Percentiles rank a stretch among this genome's conserved stretches.
Evolutionary conservation across 1,140 invertebrate genomes (phyloP).

Genomic region (Paracyclopina nana): DNA sequence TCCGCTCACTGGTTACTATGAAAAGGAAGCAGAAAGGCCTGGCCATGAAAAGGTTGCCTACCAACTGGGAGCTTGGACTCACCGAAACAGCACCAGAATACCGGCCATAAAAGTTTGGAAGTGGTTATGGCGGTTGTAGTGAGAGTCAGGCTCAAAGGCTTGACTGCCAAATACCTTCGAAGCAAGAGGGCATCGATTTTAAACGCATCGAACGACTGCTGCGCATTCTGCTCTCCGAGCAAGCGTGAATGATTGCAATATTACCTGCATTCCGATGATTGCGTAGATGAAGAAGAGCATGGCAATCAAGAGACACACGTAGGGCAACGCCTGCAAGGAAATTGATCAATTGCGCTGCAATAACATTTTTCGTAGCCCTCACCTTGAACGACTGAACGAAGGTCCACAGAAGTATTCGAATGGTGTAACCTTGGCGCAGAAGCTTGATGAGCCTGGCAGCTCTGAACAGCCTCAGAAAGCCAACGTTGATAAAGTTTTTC

Average conservation of each 20-base stretch:
- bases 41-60: too few species aligned
- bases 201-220: not conserved
- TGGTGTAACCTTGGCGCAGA: conserved; percentile 96
- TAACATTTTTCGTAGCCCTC: conserved; percentile 18
- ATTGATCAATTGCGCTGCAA: not conserved
- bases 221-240: not conserved
- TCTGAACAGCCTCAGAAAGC: conserved; percentile 93
- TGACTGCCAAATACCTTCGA: conserved; percentile 77
- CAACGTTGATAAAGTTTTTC: conserved; percentile 88
- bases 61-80: too few species aligned
- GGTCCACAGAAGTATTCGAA: conserved; percentile 97
- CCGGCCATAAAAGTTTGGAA: conserved; percentile 84
- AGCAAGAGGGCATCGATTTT: too few species aligned
- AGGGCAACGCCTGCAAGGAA: conserved; percentile 66
- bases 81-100: conserved; percentile 85
- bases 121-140: conserved; percentile 88
- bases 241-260: not conserved
- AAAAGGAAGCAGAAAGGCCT: too few species aligned
- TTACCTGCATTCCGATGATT: conserved; percentile 99
- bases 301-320: conserved; percentile 97
- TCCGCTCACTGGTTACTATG: too few species aligned
- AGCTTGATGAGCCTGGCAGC: conserved; percentile 97
- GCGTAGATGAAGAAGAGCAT: conserved; percentile 99
- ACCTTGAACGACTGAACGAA: conserved; percentile 99
- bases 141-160: conserved; percentile 58